Evolutionary conservation across 1,140 invertebrate genomes (phyloP).

Genomic region (Drosophila parvula): DNA sequence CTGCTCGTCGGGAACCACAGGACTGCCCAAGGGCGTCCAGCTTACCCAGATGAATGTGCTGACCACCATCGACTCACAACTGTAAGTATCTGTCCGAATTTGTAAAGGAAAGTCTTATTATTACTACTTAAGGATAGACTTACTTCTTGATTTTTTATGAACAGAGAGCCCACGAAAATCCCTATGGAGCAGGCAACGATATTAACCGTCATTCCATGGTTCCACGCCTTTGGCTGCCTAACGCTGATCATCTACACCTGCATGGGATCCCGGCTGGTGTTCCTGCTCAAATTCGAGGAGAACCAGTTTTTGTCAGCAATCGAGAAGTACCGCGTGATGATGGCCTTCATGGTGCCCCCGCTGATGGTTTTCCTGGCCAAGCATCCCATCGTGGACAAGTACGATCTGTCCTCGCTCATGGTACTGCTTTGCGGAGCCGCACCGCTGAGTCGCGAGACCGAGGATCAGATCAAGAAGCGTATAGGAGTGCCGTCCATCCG

Average conservation of each 20-base stretch:
- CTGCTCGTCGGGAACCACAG: slow-evolving; percentile 91
- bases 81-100: slow-evolving; percentile 83
- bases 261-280: slow-evolving; percentile 86
- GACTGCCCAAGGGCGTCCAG: slow-evolving; percentile 94
- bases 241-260: slow-evolving; percentile 85
- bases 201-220: slow-evolving; percentile 87
- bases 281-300: slow-evolving; percentile 88
- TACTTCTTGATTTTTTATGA: background rate
- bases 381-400: slow-evolving; percentile 86
- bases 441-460: slow-evolving; percentile 78
- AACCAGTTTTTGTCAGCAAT: slow-evolving; percentile 88
- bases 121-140: too few species aligned
- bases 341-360: slow-evolving; percentile 87
- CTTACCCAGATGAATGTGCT: slow-evolving; percentile 90
- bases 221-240: slow-evolving; percentile 87
- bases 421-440: slow-evolving; percentile 87
- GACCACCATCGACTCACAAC: slow-evolving; percentile 83
- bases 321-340: slow-evolving; percentile 86
- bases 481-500: slow-evolving; percentile 85
- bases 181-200: slow-evolving; percentile 58
- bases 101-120: too few species aligned
- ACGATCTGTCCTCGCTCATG: slow-evolving; percentile 86
- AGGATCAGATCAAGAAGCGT: slow-evolving; percentile 80
- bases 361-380: slow-evolving; percentile 88
- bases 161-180: slow-evolving; percentile 64